Base-by-base conservation (phyloP, 1,140 invertebrate genomes). In the Apis cerana region DNA sequence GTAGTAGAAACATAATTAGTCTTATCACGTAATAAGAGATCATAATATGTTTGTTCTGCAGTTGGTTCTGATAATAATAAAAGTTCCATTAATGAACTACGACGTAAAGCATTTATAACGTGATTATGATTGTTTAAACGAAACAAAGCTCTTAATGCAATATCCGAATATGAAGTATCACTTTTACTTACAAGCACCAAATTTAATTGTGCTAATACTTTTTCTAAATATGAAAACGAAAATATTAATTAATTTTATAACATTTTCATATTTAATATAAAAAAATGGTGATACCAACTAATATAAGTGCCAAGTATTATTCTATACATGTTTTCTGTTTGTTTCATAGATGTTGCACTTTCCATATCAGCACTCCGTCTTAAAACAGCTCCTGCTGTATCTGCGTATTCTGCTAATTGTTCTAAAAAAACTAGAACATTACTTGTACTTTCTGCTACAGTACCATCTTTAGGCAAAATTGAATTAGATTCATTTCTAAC, bases 81-180 rank as follows among this genome's bases (percentile, higher is more conserved):
- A 48, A 98, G 93, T 80, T 98, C 97, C 88, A 99, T 94, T 7
- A 99, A 93, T 7, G 96, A 96, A 83, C 97, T 98, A 83, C 97
- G 95, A 88, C 98, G 96, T 43, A 99, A 94, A 61, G 97, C 97
- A 94, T 98, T 98, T 12, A 99, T 94, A 78, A 99, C 97, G 90
- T 99, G 99, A 93, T 99, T 97, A 82, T 98, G 98, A 92, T 99
- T 99, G 93, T 99, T 99, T 27, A 99, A 94, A 10, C 97, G 95
- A 91, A 99, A 99, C 58, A 99, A 96, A 67, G 98, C 96, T 89
- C 97, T 97, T 15, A 99, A 95, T 43, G 96, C 97, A 71, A 95
- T 94, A 91, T 98, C 98, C 54, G 95, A 96, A 85, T 98, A 98
- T 8, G 94, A 94, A 83, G 96, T 96, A 86, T 98, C 97, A 91